Evolutionary conservation across 2,113 vertebrate species (phyloP), one percentile per base, ranked within the genome.

Genomic region (Ammospiza caudacuta): DNA sequence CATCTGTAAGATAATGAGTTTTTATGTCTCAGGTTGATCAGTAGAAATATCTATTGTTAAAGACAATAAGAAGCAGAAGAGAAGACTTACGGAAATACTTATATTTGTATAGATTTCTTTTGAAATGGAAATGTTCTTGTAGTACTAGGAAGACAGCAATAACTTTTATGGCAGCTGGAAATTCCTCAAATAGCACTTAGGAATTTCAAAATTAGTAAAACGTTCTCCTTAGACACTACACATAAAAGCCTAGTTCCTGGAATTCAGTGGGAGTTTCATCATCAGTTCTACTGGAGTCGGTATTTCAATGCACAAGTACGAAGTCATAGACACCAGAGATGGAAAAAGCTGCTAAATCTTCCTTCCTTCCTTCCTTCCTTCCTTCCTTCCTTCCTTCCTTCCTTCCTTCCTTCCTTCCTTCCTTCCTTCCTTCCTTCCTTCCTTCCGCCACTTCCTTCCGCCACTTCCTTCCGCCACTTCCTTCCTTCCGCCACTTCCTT

Each of bases 181-280:
- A 91, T 82, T 89, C 35, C 49, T 91, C 77, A 89, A 72, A 87
- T 49, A 72, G 49, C 69, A 64, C 20, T 81, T 52, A 75, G 11
- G 58, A 72, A 15, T 72, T 89, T 61, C 8, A 84, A 43, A 95
- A 72, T 87, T 74, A 92, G 10, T 28, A 61, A 52, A 61, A 91
- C 47, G 7, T 44, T 91, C 57, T 69, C 27, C 19, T 81, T 41
- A 92, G 44, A 63, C 44, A 13, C 24, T 57, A 9, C 20, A 83
- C 83, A 90, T 86, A 86, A 94, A 93, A 89, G 31, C 22, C 24
- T 84, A 66, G 27, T 66, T 91, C 69, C 70, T 91, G 69, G 62
- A 91, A 95, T 90, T 91, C 28, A 57, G 69, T 68, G 66, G 69
- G 73, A 97, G 57, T 92, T 95, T 84, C 69, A 75, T 89, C 74